These are phyloP conservation scores for Caretta caretta DNA, from an alignment of 2,113 vertebrate species.

Conservation along the genomic window DNA sequence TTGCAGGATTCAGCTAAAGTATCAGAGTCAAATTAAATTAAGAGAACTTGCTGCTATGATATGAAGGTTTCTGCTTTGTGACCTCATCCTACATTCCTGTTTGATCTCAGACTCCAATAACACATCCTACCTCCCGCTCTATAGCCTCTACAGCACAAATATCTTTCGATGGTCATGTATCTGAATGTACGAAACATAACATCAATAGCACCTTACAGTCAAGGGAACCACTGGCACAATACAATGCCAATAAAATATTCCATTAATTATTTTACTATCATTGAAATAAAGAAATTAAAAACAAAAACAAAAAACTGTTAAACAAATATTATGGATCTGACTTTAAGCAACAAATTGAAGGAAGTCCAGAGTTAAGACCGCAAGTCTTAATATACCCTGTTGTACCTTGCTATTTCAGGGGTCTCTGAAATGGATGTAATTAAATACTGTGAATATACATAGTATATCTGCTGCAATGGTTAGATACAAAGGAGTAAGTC, in stretches of 20 bases:
- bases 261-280: neutral
- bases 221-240: slow-evolving; percentile 58
- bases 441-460: rapidly evolving
- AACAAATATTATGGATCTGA: slow-evolving; percentile 58
- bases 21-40: neutral
- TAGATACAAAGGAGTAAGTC: neutral
- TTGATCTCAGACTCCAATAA: neutral
- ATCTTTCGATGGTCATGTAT: slow-evolving; percentile 42
- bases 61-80: neutral
- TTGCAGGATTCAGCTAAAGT: rapidly evolving
- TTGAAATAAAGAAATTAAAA: slow-evolving; percentile 43
- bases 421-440: slow-evolving; percentile 8
- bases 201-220: slow-evolving; percentile 49
- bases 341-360: slow-evolving; percentile 54
- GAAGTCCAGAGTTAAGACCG: slow-evolving; percentile 63
- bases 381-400: neutral
- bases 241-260: slow-evolving; percentile 54
- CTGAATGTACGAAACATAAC: slow-evolving; percentile 12
- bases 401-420: neutral
- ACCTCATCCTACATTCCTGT: neutral
- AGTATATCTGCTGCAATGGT: slow-evolving; percentile 17
- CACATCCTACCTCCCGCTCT: slow-evolving; percentile 38
- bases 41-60: neutral
- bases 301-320: slow-evolving; percentile 53
- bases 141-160: slow-evolving; percentile 21